Percentiles rank a stretch among this genome's conserved stretches.
phyloP scores from a whole-genome alignment of 64 coral and sea anemone genomes.

The Dendronephthya gigantea region DNA sequence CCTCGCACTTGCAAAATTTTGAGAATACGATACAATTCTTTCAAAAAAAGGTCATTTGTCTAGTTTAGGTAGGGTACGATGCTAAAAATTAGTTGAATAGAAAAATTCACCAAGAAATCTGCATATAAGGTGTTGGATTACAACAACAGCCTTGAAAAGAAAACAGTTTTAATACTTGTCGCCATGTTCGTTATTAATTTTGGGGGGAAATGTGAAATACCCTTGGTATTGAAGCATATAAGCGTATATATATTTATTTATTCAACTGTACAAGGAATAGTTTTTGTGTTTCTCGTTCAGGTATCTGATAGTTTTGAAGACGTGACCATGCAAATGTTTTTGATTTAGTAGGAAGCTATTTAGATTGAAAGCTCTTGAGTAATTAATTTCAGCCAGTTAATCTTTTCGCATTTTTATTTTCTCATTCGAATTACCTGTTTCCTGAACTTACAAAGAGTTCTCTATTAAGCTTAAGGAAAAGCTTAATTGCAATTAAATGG shows the following conservation, averaged over 20 bases:
- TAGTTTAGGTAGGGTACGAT: neutral
- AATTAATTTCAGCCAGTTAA: neutral
- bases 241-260: too few species aligned
- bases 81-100: neutral
- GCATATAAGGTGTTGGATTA: neutral
- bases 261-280: too few species aligned
- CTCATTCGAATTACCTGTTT: neutral
- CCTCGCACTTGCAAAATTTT: neutral
- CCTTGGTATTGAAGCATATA: too few species aligned
- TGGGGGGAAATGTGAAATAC: too few species aligned
- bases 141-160: neutral
- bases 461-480: neutral
- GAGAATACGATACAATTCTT: neutral
- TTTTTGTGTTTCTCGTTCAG: too few species aligned
- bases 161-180: neutral
- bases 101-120: neutral
- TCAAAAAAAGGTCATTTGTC: neutral
- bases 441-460: neutral
- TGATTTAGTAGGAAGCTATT: too few species aligned
- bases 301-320: too few species aligned
- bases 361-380: neutral
- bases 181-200: too few species aligned
- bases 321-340: too few species aligned
- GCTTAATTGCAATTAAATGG: neutral
- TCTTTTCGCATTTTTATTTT: neutral